Percentiles rank a stretch among this genome's conserved stretches.
These are phyloP conservation scores for Sebastes taczanowskii DNA, from an alignment of 2,797 vertebrate species.

Conservation along the genomic window DNA sequence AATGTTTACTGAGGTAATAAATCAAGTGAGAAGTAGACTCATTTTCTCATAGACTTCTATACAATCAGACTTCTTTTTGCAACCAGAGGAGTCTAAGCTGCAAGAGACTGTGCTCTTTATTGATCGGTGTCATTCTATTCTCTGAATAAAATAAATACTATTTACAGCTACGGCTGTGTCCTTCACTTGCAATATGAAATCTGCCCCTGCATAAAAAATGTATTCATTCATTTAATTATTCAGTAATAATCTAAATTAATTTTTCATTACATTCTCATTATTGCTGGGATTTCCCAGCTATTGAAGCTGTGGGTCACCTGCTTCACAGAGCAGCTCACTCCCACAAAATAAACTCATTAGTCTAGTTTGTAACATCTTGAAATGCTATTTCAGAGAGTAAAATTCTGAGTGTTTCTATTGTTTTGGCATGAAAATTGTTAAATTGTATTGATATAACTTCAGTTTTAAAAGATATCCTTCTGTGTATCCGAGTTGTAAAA, in stretches of 20 bases:
- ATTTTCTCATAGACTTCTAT: too few species aligned
- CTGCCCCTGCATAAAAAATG: not conserved
- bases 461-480: not conserved
- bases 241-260: not conserved
- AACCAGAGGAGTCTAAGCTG: not conserved
- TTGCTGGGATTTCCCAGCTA: not conserved
- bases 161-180: not conserved
- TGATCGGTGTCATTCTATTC: not conserved
- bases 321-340: not conserved
- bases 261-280: not conserved
- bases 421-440: not conserved
- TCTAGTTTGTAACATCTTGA: not conserved
- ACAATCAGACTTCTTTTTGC: too few species aligned
- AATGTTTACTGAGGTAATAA: too few species aligned
- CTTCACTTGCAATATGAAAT: not conserved
- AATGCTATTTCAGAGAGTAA: not conserved
- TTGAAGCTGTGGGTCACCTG: not conserved
- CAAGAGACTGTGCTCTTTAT: not conserved
- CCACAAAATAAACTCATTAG: not conserved
- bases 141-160: not conserved
- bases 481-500: not conserved
- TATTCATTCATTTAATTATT: constrained; percentile 4
- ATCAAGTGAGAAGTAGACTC: too few species aligned
- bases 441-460: not conserved
- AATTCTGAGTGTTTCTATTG: too few species aligned